Conservation (phyloP, 2,888 invertebrate genomes). For the Julus scandinavius region DNA sequence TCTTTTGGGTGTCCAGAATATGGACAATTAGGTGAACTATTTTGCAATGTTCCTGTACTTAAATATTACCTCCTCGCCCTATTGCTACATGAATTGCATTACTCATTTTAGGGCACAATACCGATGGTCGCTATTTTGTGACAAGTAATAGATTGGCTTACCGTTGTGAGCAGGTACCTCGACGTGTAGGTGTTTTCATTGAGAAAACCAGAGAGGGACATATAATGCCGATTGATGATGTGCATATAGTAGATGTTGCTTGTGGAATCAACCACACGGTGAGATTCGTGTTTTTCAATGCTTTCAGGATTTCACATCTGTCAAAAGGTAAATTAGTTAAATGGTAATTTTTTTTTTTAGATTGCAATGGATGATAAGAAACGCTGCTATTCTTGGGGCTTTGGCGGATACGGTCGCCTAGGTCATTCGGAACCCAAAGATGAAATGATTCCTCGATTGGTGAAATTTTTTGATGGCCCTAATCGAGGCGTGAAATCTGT, state of each 20-base stretch:
- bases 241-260: conserved; percentile 87
- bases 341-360: conserved; percentile 65
- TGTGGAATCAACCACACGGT: conserved; percentile 94
- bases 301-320: background rate
- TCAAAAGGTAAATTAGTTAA: background rate
- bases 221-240: conserved; percentile 80
- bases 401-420: conserved; percentile 92
- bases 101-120: conserved; percentile 80
- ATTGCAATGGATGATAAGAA: conserved; percentile 88
- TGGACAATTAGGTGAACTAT: conserved; percentile 77
- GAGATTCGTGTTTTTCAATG: conserved; percentile 61
- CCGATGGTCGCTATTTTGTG: conserved; percentile 94
- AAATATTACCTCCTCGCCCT: background rate
- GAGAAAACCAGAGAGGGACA: conserved; percentile 88
- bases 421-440: conserved; percentile 94
- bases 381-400: conserved; percentile 94
- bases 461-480: conserved; percentile 88
- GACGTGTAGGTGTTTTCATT: conserved; percentile 84
- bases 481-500: conserved; percentile 84
- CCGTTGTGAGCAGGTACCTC: conserved; percentile 85
- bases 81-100: background rate
- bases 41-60: background rate
- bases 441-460: conserved; percentile 84
- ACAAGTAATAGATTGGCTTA: conserved; percentile 88
- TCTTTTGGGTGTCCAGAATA: conserved; percentile 94